Conservation (phyloP, 2,113 vertebrate species). For the Pangasianodon hypophthalmus region DNA sequence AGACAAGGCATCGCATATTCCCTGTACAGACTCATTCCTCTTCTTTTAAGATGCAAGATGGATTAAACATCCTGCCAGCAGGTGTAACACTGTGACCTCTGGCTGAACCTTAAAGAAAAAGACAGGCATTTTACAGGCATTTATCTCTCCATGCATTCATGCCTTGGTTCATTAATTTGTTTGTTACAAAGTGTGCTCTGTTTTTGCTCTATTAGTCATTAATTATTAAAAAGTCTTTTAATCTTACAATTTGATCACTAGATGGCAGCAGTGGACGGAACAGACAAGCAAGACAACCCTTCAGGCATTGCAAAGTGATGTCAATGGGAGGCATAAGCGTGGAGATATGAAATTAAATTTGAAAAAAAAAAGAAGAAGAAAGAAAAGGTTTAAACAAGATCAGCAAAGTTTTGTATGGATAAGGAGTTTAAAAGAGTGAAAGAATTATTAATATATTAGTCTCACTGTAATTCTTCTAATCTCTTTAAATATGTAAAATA, state of each 20-base stretch:
- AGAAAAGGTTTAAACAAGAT: neutral
- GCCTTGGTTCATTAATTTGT: neutral
- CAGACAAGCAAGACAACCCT: neutral
- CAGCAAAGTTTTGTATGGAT: neutral
- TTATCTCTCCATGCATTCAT: neutral
- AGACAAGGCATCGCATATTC: neutral
- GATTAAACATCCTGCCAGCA: neutral
- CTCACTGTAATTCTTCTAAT: too few species aligned
- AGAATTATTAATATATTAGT: too few species aligned
- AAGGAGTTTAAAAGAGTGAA: neutral
- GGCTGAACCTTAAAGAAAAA: neutral
- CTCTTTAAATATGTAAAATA: too few species aligned
- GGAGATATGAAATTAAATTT: neutral
- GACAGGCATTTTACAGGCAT: neutral
- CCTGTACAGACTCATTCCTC: neutral
- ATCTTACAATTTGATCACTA: neutral
- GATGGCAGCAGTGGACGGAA: conserved; percentile 27
- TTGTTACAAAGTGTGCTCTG: neutral
- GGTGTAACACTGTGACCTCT: neutral
- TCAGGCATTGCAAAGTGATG: neutral
- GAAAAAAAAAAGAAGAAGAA: neutral
- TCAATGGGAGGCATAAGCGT: neutral
- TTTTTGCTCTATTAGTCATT: neutral
- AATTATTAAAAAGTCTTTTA: neutral
- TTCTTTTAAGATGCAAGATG: too few species aligned